These are phyloP conservation scores for Dasypogon diadema DNA, from an alignment of 2,888 invertebrate genomes.

Conservation along the genomic window DNA sequence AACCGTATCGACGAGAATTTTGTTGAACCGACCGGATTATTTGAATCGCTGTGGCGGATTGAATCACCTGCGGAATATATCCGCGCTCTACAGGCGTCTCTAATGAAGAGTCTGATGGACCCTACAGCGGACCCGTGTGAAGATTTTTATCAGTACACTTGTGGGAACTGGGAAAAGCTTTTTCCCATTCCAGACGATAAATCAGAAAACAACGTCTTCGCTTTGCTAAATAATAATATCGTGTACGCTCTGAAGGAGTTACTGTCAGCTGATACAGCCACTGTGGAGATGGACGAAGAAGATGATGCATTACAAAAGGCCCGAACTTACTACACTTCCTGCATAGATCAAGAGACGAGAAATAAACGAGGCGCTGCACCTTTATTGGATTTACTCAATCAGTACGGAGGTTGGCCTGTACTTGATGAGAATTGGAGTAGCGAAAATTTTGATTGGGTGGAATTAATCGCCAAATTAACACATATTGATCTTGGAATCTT, in stretches of 20 bases:
- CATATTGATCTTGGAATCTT: conserved; percentile 2
- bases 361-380: conserved; percentile 11
- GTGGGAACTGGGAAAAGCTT: conserved; percentile 20
- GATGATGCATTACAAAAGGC: not conserved
- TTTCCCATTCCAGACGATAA: conserved; percentile 34
- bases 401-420: conserved; percentile 41
- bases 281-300: not conserved
- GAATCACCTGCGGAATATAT: not conserved
- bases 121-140: conserved; percentile 18
- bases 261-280: not conserved
- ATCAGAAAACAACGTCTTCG: conserved; percentile 14
- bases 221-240: conserved; percentile 26
- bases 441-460: conserved; percentile 32
- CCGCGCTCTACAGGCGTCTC: not conserved
- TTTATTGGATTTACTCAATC: conserved; percentile 18
- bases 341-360: not conserved
- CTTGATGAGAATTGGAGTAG: conserved; percentile 22
- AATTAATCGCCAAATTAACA: conserved; percentile 3
- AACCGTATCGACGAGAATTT: not conserved
- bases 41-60: not conserved
- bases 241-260: not conserved
- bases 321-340: not conserved
- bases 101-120: conserved; percentile 29
- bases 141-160: conserved; percentile 39
- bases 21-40: not conserved